A percentile compares a stretch with the other conserved stretches of the same genome.
Evolutionary conservation across 2,113 vertebrate genomes (phyloP).

Genomic region (Gadus chalcogrammus): DNA sequence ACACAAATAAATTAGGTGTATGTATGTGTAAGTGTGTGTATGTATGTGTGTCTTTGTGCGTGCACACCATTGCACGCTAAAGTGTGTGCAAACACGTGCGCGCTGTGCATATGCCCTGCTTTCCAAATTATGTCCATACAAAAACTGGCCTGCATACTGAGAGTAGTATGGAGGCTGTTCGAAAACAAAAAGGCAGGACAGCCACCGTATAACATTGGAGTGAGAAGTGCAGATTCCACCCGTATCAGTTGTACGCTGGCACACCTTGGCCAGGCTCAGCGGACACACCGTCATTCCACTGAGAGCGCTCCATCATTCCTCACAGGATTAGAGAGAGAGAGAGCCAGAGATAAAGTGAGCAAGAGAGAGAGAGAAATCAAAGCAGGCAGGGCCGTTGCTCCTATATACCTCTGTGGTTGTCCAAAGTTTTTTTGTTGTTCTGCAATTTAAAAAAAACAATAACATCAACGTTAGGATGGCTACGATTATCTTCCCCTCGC

Average conservation of each 20-base stretch:
- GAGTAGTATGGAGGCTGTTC: too few relatives aligned
- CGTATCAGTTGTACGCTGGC: slow-evolving; percentile 76
- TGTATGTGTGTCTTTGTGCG: not conserved
- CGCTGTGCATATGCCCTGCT: not conserved
- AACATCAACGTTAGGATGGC: slow-evolving; percentile 33
- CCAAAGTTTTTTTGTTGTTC: slow-evolving; percentile 9
- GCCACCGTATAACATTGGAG: slow-evolving; percentile 48
- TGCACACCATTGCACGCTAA: not conserved
- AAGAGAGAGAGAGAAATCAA: slow-evolving; percentile 33
- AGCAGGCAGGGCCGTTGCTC: slow-evolving; percentile 27
- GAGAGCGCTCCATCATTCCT: slow-evolving; percentile 57
- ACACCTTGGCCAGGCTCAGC: slow-evolving; percentile 76
- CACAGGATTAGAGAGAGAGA: slow-evolving; percentile 54
- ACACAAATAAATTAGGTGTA: not conserved
- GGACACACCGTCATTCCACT: slow-evolving; percentile 73
- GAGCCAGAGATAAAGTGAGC: slow-evolving; percentile 13
- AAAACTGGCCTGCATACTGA: not conserved
- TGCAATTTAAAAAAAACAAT: slow-evolving; percentile 38
- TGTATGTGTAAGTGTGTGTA: not conserved
- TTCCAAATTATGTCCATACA: not conserved
- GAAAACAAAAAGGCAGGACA: slow-evolving; percentile 42
- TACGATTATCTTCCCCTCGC: slow-evolving; percentile 24
- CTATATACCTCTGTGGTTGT: slow-evolving; percentile 29
- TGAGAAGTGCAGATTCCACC: slow-evolving; percentile 76
- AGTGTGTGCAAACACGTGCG: not conserved